Percentiles rank a stretch among this genome's conserved stretches.
Conservation (phyloP, 2,888 invertebrate species). For the Proisotoma minuta region DNA sequence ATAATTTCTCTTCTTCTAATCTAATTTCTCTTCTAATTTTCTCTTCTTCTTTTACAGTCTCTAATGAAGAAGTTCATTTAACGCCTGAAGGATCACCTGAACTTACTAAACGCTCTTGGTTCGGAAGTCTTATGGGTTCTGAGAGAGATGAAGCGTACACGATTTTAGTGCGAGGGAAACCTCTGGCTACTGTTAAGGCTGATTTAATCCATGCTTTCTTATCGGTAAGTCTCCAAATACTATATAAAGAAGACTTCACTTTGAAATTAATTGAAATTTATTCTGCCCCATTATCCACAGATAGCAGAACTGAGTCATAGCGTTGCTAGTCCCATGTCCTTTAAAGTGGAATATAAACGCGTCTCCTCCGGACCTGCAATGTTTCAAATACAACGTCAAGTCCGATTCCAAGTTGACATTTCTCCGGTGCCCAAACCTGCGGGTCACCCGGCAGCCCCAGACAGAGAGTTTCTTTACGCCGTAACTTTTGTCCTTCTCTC, state of each 20-base stretch:
- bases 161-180: conserved; percentile 91
- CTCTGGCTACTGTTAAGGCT: conserved; percentile 93
- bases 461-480: conserved; percentile 70
- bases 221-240: no score
- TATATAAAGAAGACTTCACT: conserved; percentile 7
- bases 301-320: conserved; percentile 95
- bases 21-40: no score
- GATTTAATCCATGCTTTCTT: conserved; percentile 97
- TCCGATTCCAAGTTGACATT: conserved; percentile 73
- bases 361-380: conserved; percentile 90
- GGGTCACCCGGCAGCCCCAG: conserved; percentile 54
- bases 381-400: conserved; percentile 95
- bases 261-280: conserved; percentile 2
- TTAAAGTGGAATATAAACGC: conserved; percentile 94
- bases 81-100: conserved; percentile 96
- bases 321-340: conserved; percentile 96
- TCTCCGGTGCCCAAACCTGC: conserved; percentile 55
- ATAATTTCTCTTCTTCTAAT: no score
- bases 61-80: conserved; percentile 83
- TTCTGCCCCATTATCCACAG: conserved; percentile 55
- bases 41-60: conserved; percentile 56
- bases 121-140: conserved; percentile 93
- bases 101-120: conserved; percentile 97
- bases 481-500: conserved; percentile 91
- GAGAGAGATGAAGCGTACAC: conserved; percentile 97